These are phyloP conservation scores for Tachuris rubrigastra DNA, from an alignment of 2,113 vertebrate genomes.

Conservation along the genomic window DNA sequence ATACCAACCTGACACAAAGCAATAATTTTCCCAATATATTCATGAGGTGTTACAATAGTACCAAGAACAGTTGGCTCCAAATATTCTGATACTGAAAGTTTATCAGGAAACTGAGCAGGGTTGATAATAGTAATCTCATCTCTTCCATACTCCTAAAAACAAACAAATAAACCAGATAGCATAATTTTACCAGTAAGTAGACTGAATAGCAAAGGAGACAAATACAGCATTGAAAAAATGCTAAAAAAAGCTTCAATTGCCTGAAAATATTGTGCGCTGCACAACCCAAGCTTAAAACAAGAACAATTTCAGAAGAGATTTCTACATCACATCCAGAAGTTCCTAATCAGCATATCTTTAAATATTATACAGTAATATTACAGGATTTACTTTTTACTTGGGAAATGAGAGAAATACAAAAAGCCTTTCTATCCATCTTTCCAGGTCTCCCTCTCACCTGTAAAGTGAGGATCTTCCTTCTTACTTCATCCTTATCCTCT, in stretches of 20 bases:
- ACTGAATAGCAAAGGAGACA: neutral
- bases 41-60: conserved; percentile 88
- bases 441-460: neutral
- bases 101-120: conserved; percentile 91
- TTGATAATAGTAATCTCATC: conserved; percentile 91
- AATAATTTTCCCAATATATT: conserved; percentile 88
- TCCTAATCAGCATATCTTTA: neutral
- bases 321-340: neutral
- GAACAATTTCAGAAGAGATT: neutral
- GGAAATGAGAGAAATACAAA: neutral
- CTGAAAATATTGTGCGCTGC: neutral
- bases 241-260: neutral
- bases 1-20: conserved; percentile 87
- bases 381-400: neutral
- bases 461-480: neutral
- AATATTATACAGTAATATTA: neutral
- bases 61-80: conserved; percentile 92
- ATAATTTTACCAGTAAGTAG: neutral
- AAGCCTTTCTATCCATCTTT: neutral
- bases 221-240: neutral
- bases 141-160: conserved; percentile 81
- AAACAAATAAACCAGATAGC: neutral
- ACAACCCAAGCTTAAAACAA: neutral
- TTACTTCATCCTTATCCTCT: neutral
- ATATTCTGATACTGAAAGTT: conserved; percentile 82